Percentiles rank a stretch among this genome's conserved stretches.
Evolutionary conservation across 2,888 invertebrate genomes (phyloP).

Genomic region (Cylindroiulus punctatus): DNA sequence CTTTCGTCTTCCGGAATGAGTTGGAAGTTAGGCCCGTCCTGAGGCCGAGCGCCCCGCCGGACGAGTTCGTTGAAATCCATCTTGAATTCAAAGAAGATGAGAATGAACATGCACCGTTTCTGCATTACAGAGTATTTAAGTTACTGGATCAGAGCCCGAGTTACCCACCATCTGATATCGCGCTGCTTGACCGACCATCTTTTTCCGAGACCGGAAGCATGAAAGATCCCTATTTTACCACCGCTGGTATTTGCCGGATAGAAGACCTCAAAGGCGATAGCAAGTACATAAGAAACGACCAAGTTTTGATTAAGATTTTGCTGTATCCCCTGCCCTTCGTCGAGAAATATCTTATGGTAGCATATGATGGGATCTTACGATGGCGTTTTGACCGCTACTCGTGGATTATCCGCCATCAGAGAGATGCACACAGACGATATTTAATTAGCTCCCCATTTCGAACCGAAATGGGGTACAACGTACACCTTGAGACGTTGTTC

Average conservation of each 20-base stretch:
- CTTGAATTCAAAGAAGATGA: too few relatives aligned
- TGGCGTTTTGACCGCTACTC: too few relatives aligned
- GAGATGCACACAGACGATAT: neutral
- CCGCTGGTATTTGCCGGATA: too few relatives aligned
- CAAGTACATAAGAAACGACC: neutral
- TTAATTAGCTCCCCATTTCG: neutral
- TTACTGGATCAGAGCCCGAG: neutral
- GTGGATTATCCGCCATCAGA: too few relatives aligned
- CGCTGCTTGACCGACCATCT: neutral
- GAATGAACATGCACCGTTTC: neutral
- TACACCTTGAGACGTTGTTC: neutral
- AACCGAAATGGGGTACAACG: neutral
- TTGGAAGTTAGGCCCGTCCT: too few relatives aligned
- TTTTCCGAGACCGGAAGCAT: neutral
- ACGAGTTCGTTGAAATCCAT: too few relatives aligned
- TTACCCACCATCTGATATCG: neutral
- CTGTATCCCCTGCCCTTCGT: neutral
- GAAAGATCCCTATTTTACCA: too few relatives aligned
- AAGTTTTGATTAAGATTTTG: neutral
- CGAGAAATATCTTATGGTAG: too few relatives aligned
- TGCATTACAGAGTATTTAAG: neutral
- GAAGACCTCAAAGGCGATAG: neutral
- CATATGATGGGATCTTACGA: too few relatives aligned
- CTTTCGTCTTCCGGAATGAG: too few relatives aligned
- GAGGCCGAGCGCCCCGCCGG: too few relatives aligned